These are phyloP conservation scores for Corythornis madagascariensis DNA, from an alignment of 2,113 vertebrate genomes.

Conservation along the genomic window DNA sequence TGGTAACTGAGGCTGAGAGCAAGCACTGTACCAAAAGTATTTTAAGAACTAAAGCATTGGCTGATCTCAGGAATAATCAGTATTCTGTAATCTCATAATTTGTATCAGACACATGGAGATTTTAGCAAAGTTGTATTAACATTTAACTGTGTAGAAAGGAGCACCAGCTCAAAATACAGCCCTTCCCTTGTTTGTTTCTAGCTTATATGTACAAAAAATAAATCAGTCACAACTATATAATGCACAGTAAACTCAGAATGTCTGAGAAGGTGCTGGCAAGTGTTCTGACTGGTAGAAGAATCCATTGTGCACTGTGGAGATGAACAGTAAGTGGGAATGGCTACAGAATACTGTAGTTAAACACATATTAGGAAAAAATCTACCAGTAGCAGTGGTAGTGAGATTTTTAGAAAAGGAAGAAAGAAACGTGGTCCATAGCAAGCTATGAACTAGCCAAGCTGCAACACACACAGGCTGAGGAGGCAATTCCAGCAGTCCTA, in stretches of 20 bases:
- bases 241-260: not conserved
- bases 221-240: not conserved
- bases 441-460: not conserved
- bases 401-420: not conserved
- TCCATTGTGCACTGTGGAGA: not conserved
- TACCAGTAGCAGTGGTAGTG: not conserved
- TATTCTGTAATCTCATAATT: not conserved
- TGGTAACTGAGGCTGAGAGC: not conserved
- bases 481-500: accelerated
- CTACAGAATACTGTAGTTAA: not conserved
- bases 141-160: not conserved
- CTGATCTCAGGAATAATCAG: not conserved
- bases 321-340: not conserved
- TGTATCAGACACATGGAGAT: not conserved
- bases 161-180: not conserved
- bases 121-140: not conserved
- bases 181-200: not conserved
- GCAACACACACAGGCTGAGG: not conserved
- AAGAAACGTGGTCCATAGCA: not conserved
- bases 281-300: not conserved
- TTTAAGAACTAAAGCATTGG: not conserved
- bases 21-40: not conserved
- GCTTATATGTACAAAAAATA: not conserved
- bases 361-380: not conserved
- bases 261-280: not conserved